Evolutionary conservation across 2,888 invertebrate genomes (phyloP), one percentile per base, ranked within the genome.

Genomic region (Chaetogeoica ovagalla): DNA sequence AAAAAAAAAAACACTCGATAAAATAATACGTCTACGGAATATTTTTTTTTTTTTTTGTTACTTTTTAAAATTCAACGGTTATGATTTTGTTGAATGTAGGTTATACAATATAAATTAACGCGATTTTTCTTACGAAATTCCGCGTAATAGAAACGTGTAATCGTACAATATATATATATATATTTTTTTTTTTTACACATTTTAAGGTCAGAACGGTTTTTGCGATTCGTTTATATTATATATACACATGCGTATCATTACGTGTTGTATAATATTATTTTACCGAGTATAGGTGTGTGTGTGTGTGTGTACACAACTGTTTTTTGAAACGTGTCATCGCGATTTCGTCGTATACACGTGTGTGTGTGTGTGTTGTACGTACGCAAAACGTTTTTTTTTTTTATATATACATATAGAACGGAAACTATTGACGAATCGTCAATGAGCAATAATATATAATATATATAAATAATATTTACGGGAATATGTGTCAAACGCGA

Each of bases 401-500:
- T n/a, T n/a, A n/a, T n/a, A n/a, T n/a, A n/a, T n/a, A n/a, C n/a
- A n/a, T n/a, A n/a, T 63, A 63, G 21, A 55, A 63, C 73, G 37
- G 55, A 74, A 74, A 74, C 52, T 17, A 52, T 73, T 73, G 63
- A 63, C 30, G 63, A 73, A 63, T 73, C n/a, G n/a, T n/a, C 55
- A 55, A 73, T 73, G 52, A 63, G 37, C 52, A 73, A 73, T 63
- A 43, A 43, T 43, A 43, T n/a, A n/a, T n/a, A n/a, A n/a, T n/a
- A n/a, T n/a, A n/a, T n/a, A 30, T 30, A 30, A 73, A 73, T 63
- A 43, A 43, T 43, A 43, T 43, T 43, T 43, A 5, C 6, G n/a
- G n/a, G 43, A 43, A 43, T 43, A 43, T 43, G 43, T 43, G 43
- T 43, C 9, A 43, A 43, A 9, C 43, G 43, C 9, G 43, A 43